Evolutionary conservation across 2,888 invertebrate genomes (phyloP), one percentile per base, ranked within the genome.

Genomic region (Aleiodes leptofemur): DNA sequence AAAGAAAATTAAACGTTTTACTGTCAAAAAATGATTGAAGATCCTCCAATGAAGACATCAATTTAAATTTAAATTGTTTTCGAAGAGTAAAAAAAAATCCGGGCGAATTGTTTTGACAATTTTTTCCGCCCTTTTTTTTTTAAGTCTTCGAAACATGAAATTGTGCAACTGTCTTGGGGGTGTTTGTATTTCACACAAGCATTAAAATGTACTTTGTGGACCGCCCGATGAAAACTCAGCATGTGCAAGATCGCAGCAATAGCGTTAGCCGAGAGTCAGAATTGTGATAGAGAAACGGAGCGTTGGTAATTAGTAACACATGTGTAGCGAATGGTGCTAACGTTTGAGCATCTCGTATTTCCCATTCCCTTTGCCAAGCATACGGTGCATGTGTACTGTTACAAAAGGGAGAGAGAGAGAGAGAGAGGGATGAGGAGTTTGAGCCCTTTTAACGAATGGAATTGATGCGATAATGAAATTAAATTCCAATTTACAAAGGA

Each of bases 241-340:
- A 64, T 64, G 64, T 64, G 64, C 43, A 11, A 29, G 64, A 43
- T 64, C 43, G 16, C 64, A 59, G 31, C 43, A 43, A 43, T 43
- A 43, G 43, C 43, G 11, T 43, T 8, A 38, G 38, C 38, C 43
- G 23, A 13, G 23, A 13, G 61, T 23, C 48, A 14, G 43, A 43
- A 23, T 64, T 64, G 64, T 64, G 64, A 64, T 64, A 64, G 38
- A 64, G 64, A 64, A 64, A 51, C 56, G 56, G 57, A 56, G 61
- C 59, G 74, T 72, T 77, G 64, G 74, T 77, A 77, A 77, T 77
- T 77, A 77, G 74, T 77, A 74, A 74, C 77, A 77, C 72, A 72
- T 77, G 77, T 77, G 72, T 69, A 61, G 70, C 68, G 69, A 77
- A 64, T 74, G 69, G 64, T 61, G 38, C 61, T 31, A 57, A 29